phyloP scores from a whole-genome alignment of 2,113 vertebrate species.

The Mugil cephalus region DNA sequence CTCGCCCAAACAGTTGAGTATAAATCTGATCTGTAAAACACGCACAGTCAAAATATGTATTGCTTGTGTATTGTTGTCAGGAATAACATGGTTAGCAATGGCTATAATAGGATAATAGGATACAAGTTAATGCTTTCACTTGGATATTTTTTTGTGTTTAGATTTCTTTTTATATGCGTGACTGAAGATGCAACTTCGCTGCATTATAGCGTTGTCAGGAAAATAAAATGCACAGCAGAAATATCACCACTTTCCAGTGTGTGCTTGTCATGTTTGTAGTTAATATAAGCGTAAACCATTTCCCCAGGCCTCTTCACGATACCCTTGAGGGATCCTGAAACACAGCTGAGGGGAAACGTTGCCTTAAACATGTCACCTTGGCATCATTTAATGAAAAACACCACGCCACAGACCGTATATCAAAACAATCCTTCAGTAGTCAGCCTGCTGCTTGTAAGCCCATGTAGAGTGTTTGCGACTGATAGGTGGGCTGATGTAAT shows the following conservation, averaged over 20 bases:
- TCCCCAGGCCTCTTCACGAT: not conserved
- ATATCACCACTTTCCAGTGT: not conserved
- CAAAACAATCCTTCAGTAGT: constrained; percentile 47
- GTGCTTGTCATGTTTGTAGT: constrained; percentile 13
- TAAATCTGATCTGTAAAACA: no score
- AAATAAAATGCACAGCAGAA: constrained; percentile 5
- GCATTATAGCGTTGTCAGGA: not conserved
- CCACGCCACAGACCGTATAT: constrained; percentile 25
- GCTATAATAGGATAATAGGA: no score
- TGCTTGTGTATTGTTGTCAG: no score
- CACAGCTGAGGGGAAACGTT: constrained; percentile 13
- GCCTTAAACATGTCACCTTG: constrained; percentile 42
- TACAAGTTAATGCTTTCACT: no score
- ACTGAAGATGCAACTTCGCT: not conserved
- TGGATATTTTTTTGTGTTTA: no score
- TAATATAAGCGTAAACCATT: constrained; percentile 1
- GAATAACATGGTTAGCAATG: no score
- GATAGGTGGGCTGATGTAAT: constrained; percentile 69
- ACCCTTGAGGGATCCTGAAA: constrained; percentile 34
- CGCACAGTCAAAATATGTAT: no score
- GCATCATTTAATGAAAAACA: constrained; percentile 50
- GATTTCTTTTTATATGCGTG: no score
- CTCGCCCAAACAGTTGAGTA: no score
- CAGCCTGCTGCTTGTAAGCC: constrained; percentile 37
- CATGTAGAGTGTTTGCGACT: constrained; percentile 50